Conservation (phyloP, 2,888 invertebrate genomes). For the Drosophila paramelanica region DNA sequence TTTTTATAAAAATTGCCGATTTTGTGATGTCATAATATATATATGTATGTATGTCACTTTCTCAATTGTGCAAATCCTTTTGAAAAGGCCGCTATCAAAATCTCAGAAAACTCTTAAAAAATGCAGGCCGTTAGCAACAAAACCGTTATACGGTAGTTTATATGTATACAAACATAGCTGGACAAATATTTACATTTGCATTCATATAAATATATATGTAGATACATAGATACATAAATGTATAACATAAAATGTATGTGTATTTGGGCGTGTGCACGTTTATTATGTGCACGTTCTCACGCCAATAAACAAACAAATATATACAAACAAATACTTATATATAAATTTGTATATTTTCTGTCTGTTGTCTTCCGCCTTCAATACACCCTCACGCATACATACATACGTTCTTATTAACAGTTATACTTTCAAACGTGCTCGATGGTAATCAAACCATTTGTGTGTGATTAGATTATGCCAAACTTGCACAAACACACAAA, state of each 20-base stretch:
- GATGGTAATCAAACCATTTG: slow-evolving; percentile 28
- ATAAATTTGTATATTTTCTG: background rate
- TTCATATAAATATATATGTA: slow-evolving; percentile 8
- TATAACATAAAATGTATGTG: slow-evolving; percentile 6
- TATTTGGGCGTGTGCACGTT: background rate
- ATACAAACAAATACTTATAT: too few relatives aligned
- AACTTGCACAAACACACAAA: slow-evolving; percentile 21
- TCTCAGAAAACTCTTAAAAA: slow-evolving; percentile 24
- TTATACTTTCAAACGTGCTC: slow-evolving; percentile 20
- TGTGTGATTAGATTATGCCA: slow-evolving; percentile 49
- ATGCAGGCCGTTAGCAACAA: background rate
- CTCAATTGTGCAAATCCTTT: slow-evolving; percentile 21
- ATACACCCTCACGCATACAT: slow-evolving; percentile 9
- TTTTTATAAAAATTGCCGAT: too few relatives aligned
- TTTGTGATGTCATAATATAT: too few relatives aligned
- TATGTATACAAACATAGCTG: background rate
- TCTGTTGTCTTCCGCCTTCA: slow-evolving; percentile 38
- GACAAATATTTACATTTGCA: background rate
- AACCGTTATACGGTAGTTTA: background rate
- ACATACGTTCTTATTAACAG: slow-evolving; percentile 16
- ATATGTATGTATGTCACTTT: too few relatives aligned
- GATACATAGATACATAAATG: background rate
- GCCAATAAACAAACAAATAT: slow-evolving; percentile 16
- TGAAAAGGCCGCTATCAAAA: slow-evolving; percentile 11
- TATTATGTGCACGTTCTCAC: slow-evolving; percentile 24